phyloP scores from a whole-genome alignment of 2,888 invertebrate species.

The Parnassius smintheus region DNA sequence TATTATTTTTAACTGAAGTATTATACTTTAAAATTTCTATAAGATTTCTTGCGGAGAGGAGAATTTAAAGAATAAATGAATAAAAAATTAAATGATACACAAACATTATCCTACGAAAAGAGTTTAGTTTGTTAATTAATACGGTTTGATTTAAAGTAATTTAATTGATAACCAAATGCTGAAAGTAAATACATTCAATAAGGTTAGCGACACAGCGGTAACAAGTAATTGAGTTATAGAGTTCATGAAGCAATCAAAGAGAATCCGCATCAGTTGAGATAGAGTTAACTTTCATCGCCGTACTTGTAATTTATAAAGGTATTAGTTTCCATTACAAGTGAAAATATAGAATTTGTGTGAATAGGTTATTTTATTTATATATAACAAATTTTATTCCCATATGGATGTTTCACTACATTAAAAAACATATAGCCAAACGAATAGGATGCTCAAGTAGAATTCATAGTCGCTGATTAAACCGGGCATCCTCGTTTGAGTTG shows the following conservation, averaged over 20 bases:
- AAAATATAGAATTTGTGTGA: too few species aligned
- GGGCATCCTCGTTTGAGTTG: background rate
- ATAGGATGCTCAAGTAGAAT: background rate
- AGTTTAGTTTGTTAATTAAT: background rate
- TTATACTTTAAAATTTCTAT: too few species aligned
- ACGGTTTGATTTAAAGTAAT: background rate
- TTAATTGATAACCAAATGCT: background rate
- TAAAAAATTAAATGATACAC: too few species aligned
- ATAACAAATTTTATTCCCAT: too few species aligned
- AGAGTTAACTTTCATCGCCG: background rate
- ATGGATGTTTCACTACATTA: too few species aligned
- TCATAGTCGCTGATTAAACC: background rate
- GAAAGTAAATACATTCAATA: background rate
- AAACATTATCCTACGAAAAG: too few species aligned
- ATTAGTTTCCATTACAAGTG: too few species aligned
- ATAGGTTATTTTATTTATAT: too few species aligned
- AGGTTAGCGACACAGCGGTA: background rate
- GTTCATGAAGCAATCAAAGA: background rate
- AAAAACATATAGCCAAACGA: too few species aligned
- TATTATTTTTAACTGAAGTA: too few species aligned
- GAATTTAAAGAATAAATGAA: too few species aligned
- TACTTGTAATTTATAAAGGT: background rate
- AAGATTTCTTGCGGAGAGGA: too few species aligned
- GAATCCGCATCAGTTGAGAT: background rate
- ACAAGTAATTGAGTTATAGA: slow-evolving; percentile 1